Percentiles rank a stretch among this genome's conserved stretches.
These are phyloP conservation scores for Notocelia uddmanniana DNA, from an alignment of 2,888 invertebrate species.

Conservation along the genomic window DNA sequence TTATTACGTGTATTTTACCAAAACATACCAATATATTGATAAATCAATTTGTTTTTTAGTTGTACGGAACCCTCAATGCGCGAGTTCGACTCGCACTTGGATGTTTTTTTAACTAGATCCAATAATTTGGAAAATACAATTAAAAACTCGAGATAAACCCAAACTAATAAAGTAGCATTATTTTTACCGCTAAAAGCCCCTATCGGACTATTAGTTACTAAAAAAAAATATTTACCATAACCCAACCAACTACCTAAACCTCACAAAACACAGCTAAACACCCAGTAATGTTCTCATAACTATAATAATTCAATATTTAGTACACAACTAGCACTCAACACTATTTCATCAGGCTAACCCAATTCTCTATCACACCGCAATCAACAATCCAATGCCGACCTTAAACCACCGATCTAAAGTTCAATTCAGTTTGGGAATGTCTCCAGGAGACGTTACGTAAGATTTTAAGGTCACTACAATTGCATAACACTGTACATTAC, in stretches of 20 bases:
- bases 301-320: slow-evolving; percentile 39
- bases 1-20: too few relatives aligned
- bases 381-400: slow-evolving; percentile 50
- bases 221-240: neutral
- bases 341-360: slow-evolving; percentile 61
- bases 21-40: too few relatives aligned
- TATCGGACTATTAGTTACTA: neutral
- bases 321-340: slow-evolving; percentile 18
- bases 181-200: neutral
- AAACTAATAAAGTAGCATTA: neutral
- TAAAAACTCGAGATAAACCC: neutral
- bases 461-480: slow-evolving; percentile 75
- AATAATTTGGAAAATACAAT: too few relatives aligned
- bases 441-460: slow-evolving; percentile 74
- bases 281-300: slow-evolving; percentile 33
- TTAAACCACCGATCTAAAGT: slow-evolving; percentile 46
- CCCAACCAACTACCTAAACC: neutral
- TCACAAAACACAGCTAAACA: slow-evolving; percentile 14
- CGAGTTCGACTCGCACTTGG: too few relatives aligned
- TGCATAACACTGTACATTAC: slow-evolving; percentile 72
- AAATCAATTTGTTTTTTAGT: too few relatives aligned
- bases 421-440: slow-evolving; percentile 47
- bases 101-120: too few relatives aligned
- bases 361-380: slow-evolving; percentile 57
- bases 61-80: too few relatives aligned